Evolutionary conservation across 2,888 invertebrate genomes (phyloP).

Genomic region (Himalopsyche japonica): DNA sequence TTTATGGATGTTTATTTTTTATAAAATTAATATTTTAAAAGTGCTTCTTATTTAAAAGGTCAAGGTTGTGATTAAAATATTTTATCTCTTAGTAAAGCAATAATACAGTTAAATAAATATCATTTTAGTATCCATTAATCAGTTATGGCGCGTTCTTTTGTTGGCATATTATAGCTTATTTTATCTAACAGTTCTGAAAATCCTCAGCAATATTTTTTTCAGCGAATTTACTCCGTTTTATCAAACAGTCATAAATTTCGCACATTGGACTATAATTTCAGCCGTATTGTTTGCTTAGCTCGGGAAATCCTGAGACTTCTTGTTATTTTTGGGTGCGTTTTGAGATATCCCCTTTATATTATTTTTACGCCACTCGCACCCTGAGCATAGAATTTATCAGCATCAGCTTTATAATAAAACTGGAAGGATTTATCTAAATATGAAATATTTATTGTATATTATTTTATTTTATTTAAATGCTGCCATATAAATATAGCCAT

Average conservation of each 20-base stretch:
- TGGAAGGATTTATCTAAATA: too few species aligned
- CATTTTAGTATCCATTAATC: background rate
- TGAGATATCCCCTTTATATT: background rate
- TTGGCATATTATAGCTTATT: background rate
- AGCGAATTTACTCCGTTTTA: background rate
- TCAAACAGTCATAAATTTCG: constrained; percentile 1
- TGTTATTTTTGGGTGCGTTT: background rate
- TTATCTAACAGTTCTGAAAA: background rate
- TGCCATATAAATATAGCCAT: too few species aligned
- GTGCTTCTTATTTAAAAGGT: background rate
- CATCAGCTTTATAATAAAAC: background rate
- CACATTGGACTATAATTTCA: background rate
- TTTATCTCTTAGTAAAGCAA: background rate
- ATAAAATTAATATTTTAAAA: background rate
- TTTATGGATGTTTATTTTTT: too few species aligned
- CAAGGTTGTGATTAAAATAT: background rate
- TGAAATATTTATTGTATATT: too few species aligned
- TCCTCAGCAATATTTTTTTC: background rate
- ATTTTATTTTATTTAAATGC: too few species aligned
- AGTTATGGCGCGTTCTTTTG: background rate
- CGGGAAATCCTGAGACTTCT: background rate
- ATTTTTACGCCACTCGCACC: background rate
- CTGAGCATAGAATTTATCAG: background rate
- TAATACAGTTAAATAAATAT: background rate
- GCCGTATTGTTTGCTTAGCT: background rate